Evolutionary conservation across 2,113 vertebrate genomes (phyloP), one percentile per base, ranked within the genome.

Genomic region (Atlantisia rogersi): DNA sequence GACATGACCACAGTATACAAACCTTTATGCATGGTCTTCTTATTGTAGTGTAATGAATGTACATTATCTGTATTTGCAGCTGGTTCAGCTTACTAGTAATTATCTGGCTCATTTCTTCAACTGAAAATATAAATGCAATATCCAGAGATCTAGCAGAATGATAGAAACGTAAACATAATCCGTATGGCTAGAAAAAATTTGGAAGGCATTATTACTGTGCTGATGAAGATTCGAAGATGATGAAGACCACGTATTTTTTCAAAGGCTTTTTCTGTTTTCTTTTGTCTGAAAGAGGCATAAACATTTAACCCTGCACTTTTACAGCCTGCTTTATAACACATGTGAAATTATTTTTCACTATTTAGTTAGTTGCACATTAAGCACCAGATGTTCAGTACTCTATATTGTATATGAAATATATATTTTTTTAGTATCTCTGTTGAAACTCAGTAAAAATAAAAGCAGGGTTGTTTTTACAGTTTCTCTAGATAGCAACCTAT

Each of bases 61-160:
- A 74, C 62, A 56, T 93, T 92, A 92, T 93, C 76, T 95, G 29
- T 60, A 82, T 88, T 88, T 95, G 94, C 86, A 94, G 94, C 77
- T 95, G 94, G 80, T 94, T 92, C 90, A 60, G 73, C 56, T 96
- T 88, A 78, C 73, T 80, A 2, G 1, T 83, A 92, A 95, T 97
- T 95, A 93, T 75, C 82, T 90, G 58, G 52, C 82, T 95, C 86
- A 90, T 94, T 94, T 94, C 73, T 88, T 53, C 42, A 75, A 81
- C 39, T 70, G 85, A 68, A 93, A 74, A 68, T 12, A 88, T 62
- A 85, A 91, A 69, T 80, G 46, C 62, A 94, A 90, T 59, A 90
- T 46, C 50, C 71, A 94, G 80, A 84, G 73, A 90, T 75, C 26
- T 11, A 55, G 12, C 25, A 73, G 13, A 86, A 82, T 56, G 64